A percentile compares a stretch with the other conserved stretches of the same genome.
Evolutionary conservation across 2,797 vertebrate species (phyloP).

Genomic region (Pagetopsis macropterus): DNA sequence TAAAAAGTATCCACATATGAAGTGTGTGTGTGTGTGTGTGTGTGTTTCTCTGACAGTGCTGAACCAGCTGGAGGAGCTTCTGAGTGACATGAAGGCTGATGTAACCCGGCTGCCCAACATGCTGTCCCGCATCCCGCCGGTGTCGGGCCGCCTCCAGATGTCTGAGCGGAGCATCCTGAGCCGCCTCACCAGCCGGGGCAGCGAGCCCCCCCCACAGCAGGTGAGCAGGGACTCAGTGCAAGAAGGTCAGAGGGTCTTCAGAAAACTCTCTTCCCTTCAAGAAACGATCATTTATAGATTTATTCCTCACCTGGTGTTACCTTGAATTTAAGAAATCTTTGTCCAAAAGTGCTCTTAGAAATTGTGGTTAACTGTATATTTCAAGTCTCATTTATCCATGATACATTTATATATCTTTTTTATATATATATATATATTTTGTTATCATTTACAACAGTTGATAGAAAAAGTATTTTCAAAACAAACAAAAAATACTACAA

Average conservation of each 20-base stretch:
- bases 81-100: slow-evolving; percentile 99
- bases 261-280: background rate
- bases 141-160: slow-evolving; percentile 97
- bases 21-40: background rate
- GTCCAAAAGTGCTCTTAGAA: too few relatives aligned
- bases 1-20: background rate
- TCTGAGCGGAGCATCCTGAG: slow-evolving; percentile 97
- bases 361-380: too few relatives aligned
- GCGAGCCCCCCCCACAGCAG: slow-evolving; percentile 90
- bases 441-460: too few relatives aligned
- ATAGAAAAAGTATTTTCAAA: too few relatives aligned
- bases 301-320: too few relatives aligned
- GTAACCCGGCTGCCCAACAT: slow-evolving; percentile 97
- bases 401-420: too few relatives aligned
- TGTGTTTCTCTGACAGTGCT: slow-evolving; percentile 83
- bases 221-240: slow-evolving; percentile 63
- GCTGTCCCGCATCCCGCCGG: slow-evolving; percentile 95
- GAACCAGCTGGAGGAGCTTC: slow-evolving; percentile 97
- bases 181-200: slow-evolving; percentile 93
- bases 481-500: too few relatives aligned
- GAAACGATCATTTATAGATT: too few relatives aligned
- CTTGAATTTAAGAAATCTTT: too few relatives aligned
- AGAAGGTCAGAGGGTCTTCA: background rate
- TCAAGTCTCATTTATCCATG: too few relatives aligned
- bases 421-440: too few relatives aligned